Evolutionary conservation across 1,140 invertebrate genomes (phyloP), one percentile per base, ranked within the genome.

Genomic region (Wasmannia auropunctata): DNA sequence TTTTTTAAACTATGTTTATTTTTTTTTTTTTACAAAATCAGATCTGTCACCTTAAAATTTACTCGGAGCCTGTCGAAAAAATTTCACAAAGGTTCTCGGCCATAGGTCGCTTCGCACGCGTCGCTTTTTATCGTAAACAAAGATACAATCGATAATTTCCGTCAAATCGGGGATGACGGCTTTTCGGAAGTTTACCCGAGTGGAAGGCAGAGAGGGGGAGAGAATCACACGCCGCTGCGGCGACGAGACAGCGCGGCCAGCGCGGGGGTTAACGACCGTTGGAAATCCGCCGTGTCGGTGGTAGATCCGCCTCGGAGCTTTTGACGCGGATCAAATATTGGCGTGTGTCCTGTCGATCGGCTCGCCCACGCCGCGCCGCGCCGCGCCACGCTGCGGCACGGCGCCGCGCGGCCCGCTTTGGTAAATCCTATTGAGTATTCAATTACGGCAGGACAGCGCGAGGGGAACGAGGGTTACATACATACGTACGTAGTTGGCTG

Each of bases 371-470:
- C 60, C 63, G 19, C 46, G 75, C 31, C 22, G 8, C 22, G 80
- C n/a, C 28, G 25, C 81, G 67, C 16, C 51, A 31, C 34, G 37
- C 40, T 54, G 25, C 37, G 37, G 6, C 69, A 37, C 43, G 22
- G 28, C 43, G 67, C 54, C 54, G 37, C 83, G 67, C 83, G 74
- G 84, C 63, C 85, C 88, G 87, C 91, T 92, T 90, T 91, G 91
- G 89, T 87, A 92, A 92, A 92, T 92, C 89, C 89, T 91, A 91
- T 92, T 90, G 91, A 92, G 91, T 91, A 92, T 92, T 92, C 91
- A 91, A 92, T 92, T 92, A 92, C 86, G 86, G 72, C 76, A 85
- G 69, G 79, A 60, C 37, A 8, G 34, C 43, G 67, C n/a, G n/a
- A n/a, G n/a, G 19, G 25, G 6, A 10, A n/a, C 54, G 54, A 69